Evolutionary conservation across 2,888 invertebrate genomes (phyloP).

Genomic region (Perdita meconis): DNA sequence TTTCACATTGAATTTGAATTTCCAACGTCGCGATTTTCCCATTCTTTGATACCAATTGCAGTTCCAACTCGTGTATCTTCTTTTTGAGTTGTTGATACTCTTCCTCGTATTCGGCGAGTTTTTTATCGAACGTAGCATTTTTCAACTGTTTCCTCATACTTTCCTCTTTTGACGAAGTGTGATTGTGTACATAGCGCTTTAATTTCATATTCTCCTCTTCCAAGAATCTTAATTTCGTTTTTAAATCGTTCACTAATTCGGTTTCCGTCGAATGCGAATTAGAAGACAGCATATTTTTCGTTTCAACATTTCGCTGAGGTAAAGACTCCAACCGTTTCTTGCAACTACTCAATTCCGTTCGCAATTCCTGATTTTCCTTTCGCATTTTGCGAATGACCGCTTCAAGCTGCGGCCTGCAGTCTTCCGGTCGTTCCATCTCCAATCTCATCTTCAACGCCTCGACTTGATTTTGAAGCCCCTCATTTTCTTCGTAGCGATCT

Average conservation of each 20-base stretch:
- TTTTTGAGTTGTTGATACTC: slow-evolving; percentile 62
- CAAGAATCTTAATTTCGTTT: not conserved
- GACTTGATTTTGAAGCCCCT: slow-evolving; percentile 7
- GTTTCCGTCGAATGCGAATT: no score
- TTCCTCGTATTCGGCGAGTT: slow-evolving; percentile 40
- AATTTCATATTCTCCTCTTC: not conserved
- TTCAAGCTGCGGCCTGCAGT: slow-evolving; percentile 20
- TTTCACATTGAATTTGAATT: slow-evolving; percentile 76
- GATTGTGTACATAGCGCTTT: slow-evolving; percentile 55
- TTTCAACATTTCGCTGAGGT: slow-evolving; percentile 67
- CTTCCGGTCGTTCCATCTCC: not conserved
- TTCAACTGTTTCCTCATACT: slow-evolving; percentile 74
- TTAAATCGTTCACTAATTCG: slow-evolving; percentile 18
- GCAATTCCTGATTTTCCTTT: slow-evolving; percentile 65
- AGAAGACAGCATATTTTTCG: slow-evolving; percentile 61
- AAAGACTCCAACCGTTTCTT: slow-evolving; percentile 62
- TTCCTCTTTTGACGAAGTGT: slow-evolving; percentile 50
- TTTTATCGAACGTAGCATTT: slow-evolving; percentile 28
- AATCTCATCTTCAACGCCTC: slow-evolving; percentile 14
- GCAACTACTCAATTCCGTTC: slow-evolving; percentile 59
- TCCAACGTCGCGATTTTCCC: slow-evolving; percentile 77
- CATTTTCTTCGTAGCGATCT: slow-evolving; percentile 78
- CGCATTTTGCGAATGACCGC: slow-evolving; percentile 42
- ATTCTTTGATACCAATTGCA: slow-evolving; percentile 76
- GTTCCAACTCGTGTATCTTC: slow-evolving; percentile 73